Percentiles rank a stretch among this genome's conserved stretches.
Conservation (phyloP, 2,888 invertebrate genomes). For the Drosophila paranaensis region DNA sequence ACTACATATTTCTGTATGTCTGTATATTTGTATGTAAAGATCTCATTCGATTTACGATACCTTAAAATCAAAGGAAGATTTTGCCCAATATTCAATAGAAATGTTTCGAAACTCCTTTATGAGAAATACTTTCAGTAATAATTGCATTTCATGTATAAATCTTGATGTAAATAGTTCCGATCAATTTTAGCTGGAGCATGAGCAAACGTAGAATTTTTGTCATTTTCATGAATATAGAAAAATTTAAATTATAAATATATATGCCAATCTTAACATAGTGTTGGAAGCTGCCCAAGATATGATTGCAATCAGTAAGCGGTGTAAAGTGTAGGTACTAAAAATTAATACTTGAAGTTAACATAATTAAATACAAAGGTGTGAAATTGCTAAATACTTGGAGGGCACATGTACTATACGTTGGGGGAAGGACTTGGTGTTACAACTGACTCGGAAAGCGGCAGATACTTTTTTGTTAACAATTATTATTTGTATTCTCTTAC, state of each 20-base stretch:
- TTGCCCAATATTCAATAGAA: constrained; percentile 18
- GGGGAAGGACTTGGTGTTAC: constrained; percentile 29
- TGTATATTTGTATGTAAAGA: constrained; percentile 58
- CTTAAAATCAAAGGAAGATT: constrained; percentile 36
- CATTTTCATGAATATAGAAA: constrained; percentile 20
- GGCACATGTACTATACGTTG: constrained; percentile 36
- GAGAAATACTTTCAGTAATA: background rate
- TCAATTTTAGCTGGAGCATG: constrained; percentile 7
- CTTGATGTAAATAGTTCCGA: background rate
- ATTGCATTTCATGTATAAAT: background rate
- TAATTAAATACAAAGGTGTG: constrained; percentile 20
- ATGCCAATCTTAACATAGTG: constrained; percentile 40
- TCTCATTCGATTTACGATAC: constrained; percentile 49
- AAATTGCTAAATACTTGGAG: constrained; percentile 62
- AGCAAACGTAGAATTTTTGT: constrained; percentile 15
- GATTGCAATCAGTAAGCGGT: constrained; percentile 34
- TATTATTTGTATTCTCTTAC: constrained; percentile 19
- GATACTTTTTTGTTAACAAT: constrained; percentile 38
- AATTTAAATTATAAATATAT: constrained; percentile 30
- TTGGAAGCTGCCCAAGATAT: constrained; percentile 61
- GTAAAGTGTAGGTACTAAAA: constrained; percentile 27
- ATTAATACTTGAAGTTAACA: constrained; percentile 64
- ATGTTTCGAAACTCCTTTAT: constrained; percentile 6
- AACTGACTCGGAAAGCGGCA: constrained; percentile 41
- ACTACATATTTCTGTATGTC: constrained; percentile 57